These are phyloP conservation scores for Sigmodon hispidus DNA, from an alignment of 2,113 vertebrate species.

Conservation along the genomic window DNA sequence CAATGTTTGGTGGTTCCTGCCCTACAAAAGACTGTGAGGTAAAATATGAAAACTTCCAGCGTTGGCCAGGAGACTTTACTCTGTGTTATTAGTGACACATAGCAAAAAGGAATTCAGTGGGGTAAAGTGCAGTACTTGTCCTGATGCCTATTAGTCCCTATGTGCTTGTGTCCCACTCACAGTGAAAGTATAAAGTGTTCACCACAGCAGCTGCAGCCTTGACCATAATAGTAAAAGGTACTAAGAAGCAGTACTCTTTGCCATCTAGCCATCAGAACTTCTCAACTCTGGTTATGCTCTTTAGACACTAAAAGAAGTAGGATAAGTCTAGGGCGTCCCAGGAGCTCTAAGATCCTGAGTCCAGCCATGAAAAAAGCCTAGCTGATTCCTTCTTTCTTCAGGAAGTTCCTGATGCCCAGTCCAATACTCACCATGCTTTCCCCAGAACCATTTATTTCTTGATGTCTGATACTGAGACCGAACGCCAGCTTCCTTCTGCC, in stretches of 20 bases:
- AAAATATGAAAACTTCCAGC: neutral
- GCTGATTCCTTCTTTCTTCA: neutral
- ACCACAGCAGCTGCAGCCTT: neutral
- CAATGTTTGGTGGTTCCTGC: neutral
- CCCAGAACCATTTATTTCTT: neutral
- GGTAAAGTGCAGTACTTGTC: neutral
- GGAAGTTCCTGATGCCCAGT: neutral
- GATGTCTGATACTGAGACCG: neutral
- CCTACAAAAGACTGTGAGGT: neutral
- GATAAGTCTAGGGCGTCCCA: neutral
- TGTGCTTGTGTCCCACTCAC: neutral
- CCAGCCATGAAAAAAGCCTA: neutral
- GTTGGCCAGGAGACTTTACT: neutral
- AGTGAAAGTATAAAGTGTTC: neutral
- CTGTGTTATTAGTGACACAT: neutral
- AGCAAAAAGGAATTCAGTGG: neutral
- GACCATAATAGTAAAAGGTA: no score
- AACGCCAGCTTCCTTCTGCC: rapidly evolving
- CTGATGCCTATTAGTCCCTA: neutral
- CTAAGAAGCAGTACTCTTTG: no score
- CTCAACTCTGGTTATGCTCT: neutral
- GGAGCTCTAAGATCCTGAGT: neutral
- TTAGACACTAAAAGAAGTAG: neutral
- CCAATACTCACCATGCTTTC: neutral
- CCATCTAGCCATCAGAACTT: neutral